A percentile compares a stretch with the other conserved stretches of the same genome.
These are phyloP conservation scores for Meles meles DNA, from an alignment of 2,113 vertebrate species.

Conservation along the genomic window DNA sequence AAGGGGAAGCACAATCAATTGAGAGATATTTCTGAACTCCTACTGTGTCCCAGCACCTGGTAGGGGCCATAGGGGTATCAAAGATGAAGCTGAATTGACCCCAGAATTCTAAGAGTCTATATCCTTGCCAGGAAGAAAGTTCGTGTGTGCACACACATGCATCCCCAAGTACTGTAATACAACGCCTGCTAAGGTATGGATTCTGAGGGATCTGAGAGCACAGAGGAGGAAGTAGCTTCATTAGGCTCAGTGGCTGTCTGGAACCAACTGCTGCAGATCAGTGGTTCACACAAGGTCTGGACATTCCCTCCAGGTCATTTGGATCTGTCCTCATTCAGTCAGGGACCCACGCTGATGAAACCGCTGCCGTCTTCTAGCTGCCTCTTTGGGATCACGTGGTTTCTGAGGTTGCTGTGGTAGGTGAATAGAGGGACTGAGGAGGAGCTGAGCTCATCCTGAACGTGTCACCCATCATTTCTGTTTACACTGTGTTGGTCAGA, in stretches of 20 bases:
- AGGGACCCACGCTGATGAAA: too few relatives aligned
- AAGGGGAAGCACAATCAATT: background rate
- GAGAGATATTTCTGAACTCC: background rate
- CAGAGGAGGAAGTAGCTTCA: background rate
- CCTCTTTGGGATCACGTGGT: background rate
- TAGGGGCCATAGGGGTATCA: background rate
- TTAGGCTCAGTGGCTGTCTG: background rate
- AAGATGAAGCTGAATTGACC: background rate
- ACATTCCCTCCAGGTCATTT: too few relatives aligned
- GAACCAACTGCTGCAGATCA: background rate
- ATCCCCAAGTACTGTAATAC: fast-evolving
- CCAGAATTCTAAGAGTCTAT: background rate
- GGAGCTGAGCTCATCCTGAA: background rate
- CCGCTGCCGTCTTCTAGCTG: background rate
- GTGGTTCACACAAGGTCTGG: background rate
- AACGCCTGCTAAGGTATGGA: background rate
- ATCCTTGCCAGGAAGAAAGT: background rate
- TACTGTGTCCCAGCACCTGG: background rate
- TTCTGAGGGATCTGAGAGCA: background rate
- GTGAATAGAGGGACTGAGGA: background rate
- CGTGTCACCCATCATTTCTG: background rate
- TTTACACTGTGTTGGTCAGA: background rate
- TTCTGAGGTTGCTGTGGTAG: background rate
- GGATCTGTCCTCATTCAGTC: background rate
- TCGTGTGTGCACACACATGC: fast-evolving